These are phyloP conservation scores for Telmatherina bonti DNA, from an alignment of 2,797 vertebrate genomes.

Conservation along the genomic window DNA sequence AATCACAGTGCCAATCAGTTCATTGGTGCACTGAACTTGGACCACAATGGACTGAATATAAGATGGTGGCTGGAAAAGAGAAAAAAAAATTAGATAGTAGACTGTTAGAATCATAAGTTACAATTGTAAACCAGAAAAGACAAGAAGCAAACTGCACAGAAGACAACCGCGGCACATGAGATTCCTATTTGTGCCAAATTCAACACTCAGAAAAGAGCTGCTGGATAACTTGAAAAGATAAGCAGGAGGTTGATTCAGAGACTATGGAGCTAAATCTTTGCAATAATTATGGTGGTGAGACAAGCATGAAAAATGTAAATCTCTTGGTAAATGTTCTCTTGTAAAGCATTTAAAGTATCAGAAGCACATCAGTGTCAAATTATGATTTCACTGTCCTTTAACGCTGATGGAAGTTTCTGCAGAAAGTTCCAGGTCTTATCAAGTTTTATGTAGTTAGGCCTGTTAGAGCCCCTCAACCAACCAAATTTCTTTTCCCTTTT, in stretches of 20 bases:
- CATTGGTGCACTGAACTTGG: slow-evolving; percentile 94
- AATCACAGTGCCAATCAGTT: slow-evolving; percentile 92
- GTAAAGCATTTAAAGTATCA: not conserved
- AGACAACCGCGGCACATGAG: not conserved
- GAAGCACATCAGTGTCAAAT: slow-evolving; percentile 1
- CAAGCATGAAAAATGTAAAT: not conserved
- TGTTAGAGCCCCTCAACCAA: too few species aligned
- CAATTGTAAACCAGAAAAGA: slow-evolving; percentile 9
- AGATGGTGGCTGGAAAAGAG: slow-evolving; percentile 85
- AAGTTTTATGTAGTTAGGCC: not conserved
- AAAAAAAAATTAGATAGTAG: not conserved
- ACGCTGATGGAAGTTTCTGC: not conserved
- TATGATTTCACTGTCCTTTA: not conserved
- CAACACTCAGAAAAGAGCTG: slow-evolving; percentile 21
- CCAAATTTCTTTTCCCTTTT: too few species aligned
- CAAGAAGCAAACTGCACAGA: too few species aligned
- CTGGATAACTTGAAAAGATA: slow-evolving; percentile 24
- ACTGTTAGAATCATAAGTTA: not conserved
- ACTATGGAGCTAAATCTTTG: slow-evolving; percentile 12
- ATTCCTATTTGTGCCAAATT: slow-evolving; percentile 30
- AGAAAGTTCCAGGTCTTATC: not conserved
- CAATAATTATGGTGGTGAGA: not conserved
- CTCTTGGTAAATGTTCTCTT: too few species aligned
- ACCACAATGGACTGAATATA: slow-evolving; percentile 96
- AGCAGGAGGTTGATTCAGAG: slow-evolving; percentile 24